Percentiles rank a stretch among this genome's conserved stretches.
Evolutionary conservation across 2,888 invertebrate genomes (phyloP).

Genomic region (Hypomecis punctinalis): DNA sequence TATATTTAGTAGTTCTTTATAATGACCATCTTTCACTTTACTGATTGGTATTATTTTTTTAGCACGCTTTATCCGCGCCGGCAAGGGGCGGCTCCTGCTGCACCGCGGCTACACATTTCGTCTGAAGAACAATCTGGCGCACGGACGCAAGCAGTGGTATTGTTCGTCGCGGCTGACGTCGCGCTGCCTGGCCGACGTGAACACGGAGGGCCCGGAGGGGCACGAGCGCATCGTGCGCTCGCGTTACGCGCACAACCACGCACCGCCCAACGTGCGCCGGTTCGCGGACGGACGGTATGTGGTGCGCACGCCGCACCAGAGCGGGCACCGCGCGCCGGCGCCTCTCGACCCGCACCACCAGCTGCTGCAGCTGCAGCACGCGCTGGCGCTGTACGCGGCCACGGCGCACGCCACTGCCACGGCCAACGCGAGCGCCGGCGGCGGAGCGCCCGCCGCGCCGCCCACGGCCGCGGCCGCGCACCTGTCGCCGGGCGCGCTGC

Average conservation of each 20-base stretch:
- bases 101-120: conserved; percentile 82
- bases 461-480: conserved; percentile 60
- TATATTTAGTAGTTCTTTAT: too few relatives aligned
- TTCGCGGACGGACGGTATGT: conserved; percentile 81
- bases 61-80: conserved; percentile 82
- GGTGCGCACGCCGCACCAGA: conserved; percentile 81
- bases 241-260: conserved; percentile 80
- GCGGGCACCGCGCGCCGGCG: conserved; percentile 79
- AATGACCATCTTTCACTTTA: conserved; percentile 20
- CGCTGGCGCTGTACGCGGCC: conserved; percentile 77
- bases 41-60: conserved; percentile 47
- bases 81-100: conserved; percentile 76
- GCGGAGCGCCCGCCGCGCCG: conserved; percentile 47
- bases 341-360: conserved; percentile 80
- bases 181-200: conserved; percentile 79
- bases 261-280: conserved; percentile 80
- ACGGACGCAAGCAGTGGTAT: conserved; percentile 82
- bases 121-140: conserved; percentile 81
- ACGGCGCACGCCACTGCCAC: conserved; percentile 77
- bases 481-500: conserved; percentile 56
- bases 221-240: conserved; percentile 81
- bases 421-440: conserved; percentile 51
- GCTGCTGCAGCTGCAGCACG: conserved; percentile 79
- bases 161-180: conserved; percentile 80
- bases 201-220: conserved; percentile 81